Base-by-base conservation (phyloP, 2,888 invertebrate genomes). In the Pheosia gnoma region DNA sequence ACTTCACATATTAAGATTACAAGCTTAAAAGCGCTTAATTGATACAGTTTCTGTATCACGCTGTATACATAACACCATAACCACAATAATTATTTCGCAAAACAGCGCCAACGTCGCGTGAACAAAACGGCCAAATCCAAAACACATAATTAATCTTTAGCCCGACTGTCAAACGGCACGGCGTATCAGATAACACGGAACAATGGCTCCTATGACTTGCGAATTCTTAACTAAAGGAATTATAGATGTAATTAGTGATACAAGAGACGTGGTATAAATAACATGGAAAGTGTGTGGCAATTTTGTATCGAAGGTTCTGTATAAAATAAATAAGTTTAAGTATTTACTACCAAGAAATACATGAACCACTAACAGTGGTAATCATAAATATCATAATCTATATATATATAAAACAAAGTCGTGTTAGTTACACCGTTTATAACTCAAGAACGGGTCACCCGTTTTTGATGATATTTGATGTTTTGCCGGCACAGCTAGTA, bases 161-260 rank as follows among this genome's bases (percentile, higher is more conserved):
- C 69, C 66, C 71, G 13, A 36, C 57, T 45, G 57, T 67, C 65
- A 60, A 62, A 49, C 49, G 47, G 53, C 41, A 61, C 67, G 61
- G 55, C 55, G 39, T 55, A 71, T 77, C 70, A 70, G 69, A 74
- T 65, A 70, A 61, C 62, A 72, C 63, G 39, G 55, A 53, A 74
- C 79, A 81, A 81, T 71, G 47, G 72, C 51, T 13, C 43, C 9
- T 61, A 72, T 81, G 80, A 79, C 81, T 79, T 59, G 79, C 72
- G 63, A 70, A 69, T 73, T 69, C 49, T 47, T 58, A 43, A 59
- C 45, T 49, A 63, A 69, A 71, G 62, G 66, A 72, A 65, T 68
- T 65, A 60, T 62, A 74, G 70, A 71, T 75, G 70, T 76, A 80
- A 79, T 81, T 81, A 76, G 69, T 63, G 70, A 66, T 72, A 67